Conservation (phyloP, 2,797 vertebrate genomes). For the Siniperca undulata region DNA sequence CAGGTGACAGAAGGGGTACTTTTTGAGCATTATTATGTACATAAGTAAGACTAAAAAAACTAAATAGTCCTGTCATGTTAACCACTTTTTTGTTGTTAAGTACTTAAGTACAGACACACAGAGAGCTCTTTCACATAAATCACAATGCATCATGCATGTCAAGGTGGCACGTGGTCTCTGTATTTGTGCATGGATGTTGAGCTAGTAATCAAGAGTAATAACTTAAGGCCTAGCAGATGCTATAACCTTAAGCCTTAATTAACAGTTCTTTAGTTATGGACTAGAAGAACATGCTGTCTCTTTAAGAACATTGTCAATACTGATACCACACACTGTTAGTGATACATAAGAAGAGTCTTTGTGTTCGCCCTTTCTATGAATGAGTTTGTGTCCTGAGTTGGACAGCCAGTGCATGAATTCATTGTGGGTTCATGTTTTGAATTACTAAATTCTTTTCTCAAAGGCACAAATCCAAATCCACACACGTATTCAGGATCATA, state of each 20-base stretch:
- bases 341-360: conserved; percentile 19
- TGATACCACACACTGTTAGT: neutral
- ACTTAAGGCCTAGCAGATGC: conserved; percentile 9
- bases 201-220: neutral
- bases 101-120: conserved; percentile 28
- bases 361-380: conserved; percentile 3
- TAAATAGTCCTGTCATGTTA: conserved; percentile 20
- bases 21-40: conserved; percentile 29
- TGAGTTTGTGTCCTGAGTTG: neutral
- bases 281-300: conserved; percentile 11
- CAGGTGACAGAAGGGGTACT: conserved; percentile 36
- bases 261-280: conserved; percentile 29
- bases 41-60: conserved; percentile 19
- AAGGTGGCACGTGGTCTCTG: conserved; percentile 4
- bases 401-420: neutral
- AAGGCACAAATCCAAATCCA: neutral
- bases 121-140: conserved; percentile 46
- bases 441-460: neutral
- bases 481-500: neutral
- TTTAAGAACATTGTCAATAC: neutral
- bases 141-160: neutral
- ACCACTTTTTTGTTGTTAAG: conserved; percentile 16
- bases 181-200: neutral
- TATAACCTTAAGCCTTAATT: conserved; percentile 1
- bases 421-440: neutral